Evolutionary conservation across 2,888 invertebrate species (phyloP).

Genomic region (Temnothorax ravouxi): DNA sequence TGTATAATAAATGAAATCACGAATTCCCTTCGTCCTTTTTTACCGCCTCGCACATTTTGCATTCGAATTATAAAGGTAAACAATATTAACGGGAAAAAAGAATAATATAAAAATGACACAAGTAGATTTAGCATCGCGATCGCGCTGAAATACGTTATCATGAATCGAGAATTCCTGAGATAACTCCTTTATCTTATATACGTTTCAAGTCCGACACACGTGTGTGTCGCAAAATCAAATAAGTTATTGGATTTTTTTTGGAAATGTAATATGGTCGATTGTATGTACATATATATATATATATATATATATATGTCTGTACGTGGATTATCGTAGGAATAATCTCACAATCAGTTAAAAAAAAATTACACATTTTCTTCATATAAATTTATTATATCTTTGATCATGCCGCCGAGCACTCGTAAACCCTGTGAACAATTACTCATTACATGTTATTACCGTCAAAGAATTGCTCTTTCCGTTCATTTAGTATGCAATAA

Average conservation of each 20-base stretch:
- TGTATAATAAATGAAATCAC: background rate
- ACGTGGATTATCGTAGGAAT: background rate
- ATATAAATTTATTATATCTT: conserved; percentile 33
- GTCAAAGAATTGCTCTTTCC: background rate
- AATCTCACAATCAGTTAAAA: background rate
- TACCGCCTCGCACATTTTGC: background rate
- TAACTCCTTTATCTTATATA: background rate
- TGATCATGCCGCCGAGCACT: background rate
- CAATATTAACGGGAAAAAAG: background rate
- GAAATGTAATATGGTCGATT: too few species aligned
- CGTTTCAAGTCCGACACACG: background rate
- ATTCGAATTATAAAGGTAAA: background rate
- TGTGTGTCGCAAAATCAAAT: too few species aligned
- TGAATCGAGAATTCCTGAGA: too few species aligned
- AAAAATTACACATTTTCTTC: background rate
- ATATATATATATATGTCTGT: too few species aligned
- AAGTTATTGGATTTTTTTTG: too few species aligned
- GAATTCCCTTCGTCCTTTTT: background rate
- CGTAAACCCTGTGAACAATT: conserved; percentile 45
- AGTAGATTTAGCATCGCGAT: background rate
- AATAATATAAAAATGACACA: background rate
- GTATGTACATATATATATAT: too few species aligned
- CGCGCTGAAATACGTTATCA: background rate
- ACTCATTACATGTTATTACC: background rate
- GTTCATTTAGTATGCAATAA: background rate